Evolutionary conservation across 2,888 invertebrate species (phyloP).

Genomic region (Selenia dentaria): DNA sequence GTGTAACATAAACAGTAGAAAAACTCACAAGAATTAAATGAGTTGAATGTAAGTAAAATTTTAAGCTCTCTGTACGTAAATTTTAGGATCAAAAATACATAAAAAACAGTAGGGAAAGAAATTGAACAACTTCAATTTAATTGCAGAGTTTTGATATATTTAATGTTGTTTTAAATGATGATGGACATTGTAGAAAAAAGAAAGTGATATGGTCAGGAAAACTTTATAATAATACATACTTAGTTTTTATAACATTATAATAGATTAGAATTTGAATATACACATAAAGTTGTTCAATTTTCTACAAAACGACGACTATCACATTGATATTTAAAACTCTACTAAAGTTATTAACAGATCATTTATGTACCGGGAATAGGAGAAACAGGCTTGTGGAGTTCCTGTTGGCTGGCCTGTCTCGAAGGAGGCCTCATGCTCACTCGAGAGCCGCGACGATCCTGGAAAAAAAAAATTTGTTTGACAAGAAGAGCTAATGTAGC

Average conservation of each 20-base stretch:
- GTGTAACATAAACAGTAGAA: constrained; percentile 9
- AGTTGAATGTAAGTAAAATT: not conserved
- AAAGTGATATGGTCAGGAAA: too few relatives aligned
- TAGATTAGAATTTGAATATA: too few relatives aligned
- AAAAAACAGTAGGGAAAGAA: not conserved
- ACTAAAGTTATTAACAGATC: not conserved
- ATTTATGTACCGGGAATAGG: constrained; percentile 86
- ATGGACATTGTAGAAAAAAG: too few relatives aligned
- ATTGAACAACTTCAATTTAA: constrained; percentile 9
- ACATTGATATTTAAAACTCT: constrained; percentile 17
- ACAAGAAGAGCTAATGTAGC: too few relatives aligned
- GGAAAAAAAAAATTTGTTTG: too few relatives aligned
- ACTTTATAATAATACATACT: too few relatives aligned
- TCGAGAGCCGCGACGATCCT: constrained; percentile 91
- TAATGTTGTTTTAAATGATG: too few relatives aligned
- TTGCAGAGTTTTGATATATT: too few relatives aligned
- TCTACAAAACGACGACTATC: constrained; percentile 3
- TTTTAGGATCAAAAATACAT: constrained; percentile 5
- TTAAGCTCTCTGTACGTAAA: not conserved
- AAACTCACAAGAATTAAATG: constrained; percentile 3
- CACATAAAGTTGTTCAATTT: constrained; percentile 9
- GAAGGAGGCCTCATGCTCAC: constrained; percentile 92
- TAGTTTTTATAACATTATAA: too few relatives aligned
- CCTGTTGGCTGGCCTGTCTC: constrained; percentile 93
- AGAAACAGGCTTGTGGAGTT: constrained; percentile 90